phyloP scores from a whole-genome alignment of 2,113 vertebrate genomes.

The Cygnus atratus region DNA sequence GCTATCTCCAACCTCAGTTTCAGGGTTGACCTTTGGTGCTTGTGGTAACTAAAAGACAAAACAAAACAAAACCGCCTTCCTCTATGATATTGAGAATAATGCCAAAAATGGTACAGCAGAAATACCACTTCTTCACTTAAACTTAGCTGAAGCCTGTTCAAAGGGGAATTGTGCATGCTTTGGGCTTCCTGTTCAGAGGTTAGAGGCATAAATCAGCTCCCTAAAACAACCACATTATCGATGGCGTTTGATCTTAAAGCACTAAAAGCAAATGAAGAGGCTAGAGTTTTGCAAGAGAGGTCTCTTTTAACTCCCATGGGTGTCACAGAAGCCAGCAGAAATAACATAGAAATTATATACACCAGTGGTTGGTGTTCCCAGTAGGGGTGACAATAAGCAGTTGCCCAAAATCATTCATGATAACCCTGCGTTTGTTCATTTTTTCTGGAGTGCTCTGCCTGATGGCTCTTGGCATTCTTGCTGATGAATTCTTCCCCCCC shows the following conservation, averaged over 20 bases:
- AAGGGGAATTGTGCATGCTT: slow-evolving; percentile 20
- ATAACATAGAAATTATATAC: background rate
- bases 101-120: background rate
- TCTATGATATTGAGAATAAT: slow-evolving; percentile 1
- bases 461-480: background rate
- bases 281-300: background rate
- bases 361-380: background rate
- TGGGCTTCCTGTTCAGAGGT: background rate
- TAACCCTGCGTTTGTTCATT: background rate
- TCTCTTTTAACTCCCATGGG: fast-evolving
- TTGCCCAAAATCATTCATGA: background rate
- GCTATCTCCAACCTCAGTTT: background rate
- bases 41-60: background rate
- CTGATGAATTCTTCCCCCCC: background rate
- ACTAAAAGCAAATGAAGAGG: background rate
- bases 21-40: background rate
- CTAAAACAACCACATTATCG: background rate
- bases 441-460: background rate
- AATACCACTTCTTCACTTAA: background rate
- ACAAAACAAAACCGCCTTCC: background rate
- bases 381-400: background rate
- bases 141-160: slow-evolving; percentile 17
- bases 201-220: background rate
- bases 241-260: background rate
- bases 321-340: background rate